These are phyloP conservation scores for Minunthozetes semirufus DNA, from an alignment of 2,888 invertebrate genomes.

Conservation along the genomic window DNA sequence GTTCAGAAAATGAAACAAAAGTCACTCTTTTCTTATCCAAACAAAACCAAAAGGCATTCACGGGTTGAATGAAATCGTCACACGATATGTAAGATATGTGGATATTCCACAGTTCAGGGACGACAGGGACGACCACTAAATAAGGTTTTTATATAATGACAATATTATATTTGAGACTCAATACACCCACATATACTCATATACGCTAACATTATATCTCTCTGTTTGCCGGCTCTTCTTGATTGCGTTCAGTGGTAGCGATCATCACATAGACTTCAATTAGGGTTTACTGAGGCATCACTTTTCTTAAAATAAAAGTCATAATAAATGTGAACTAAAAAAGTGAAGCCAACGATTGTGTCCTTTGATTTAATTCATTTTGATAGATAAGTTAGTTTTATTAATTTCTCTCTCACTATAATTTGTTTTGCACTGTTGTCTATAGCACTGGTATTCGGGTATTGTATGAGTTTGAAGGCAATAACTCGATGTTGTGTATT, in stretches of 20 bases:
- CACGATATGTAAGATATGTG: background rate
- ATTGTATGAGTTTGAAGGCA: background rate
- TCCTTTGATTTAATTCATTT: conserved; percentile 15
- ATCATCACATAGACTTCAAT: conserved; percentile 18
- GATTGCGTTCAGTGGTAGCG: background rate
- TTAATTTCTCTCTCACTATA: conserved; percentile 16
- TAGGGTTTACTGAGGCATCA: conserved; percentile 10
- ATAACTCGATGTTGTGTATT: background rate
- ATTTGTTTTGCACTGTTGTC: background rate
- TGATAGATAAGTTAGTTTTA: conserved; percentile 22
- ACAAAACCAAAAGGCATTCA: background rate
- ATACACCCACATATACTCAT: conserved; percentile 1
- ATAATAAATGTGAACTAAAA: background rate
- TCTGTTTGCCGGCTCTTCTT: background rate
- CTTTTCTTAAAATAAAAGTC: conserved; percentile 13
- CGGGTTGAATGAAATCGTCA: conserved; percentile 22
- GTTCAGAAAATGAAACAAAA: conserved; percentile 19
- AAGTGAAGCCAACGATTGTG: background rate
- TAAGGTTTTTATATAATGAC: conserved; percentile 15
- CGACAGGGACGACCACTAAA: background rate
- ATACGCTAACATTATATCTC: no score
- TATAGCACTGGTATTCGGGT: background rate
- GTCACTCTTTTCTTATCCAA: conserved; percentile 26
- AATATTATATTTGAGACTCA: conserved; percentile 3
- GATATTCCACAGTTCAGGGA: conserved; percentile 26